Conservation (phyloP, 2,797 vertebrate genomes). For the Circus cinereus region DNA sequence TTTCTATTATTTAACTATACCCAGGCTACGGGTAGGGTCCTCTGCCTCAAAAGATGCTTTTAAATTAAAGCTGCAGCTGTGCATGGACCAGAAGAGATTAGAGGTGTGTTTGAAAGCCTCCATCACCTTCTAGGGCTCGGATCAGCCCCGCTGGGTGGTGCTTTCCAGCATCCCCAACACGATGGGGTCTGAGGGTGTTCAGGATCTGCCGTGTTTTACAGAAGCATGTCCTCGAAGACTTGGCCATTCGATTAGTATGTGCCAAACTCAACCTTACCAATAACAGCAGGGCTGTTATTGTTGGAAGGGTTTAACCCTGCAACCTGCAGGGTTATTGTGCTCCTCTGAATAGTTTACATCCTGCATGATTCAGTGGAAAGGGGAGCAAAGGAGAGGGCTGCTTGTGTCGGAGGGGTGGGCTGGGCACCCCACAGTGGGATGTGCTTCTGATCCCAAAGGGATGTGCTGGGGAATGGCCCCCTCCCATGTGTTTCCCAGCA, state of each 20-base stretch:
- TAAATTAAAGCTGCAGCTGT: neutral
- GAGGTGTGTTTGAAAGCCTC: neutral
- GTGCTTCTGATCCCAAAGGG: neutral
- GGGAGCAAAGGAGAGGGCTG: neutral
- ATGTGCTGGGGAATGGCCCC: neutral
- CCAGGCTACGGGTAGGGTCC: neutral
- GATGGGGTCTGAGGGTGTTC: rapidly evolving
- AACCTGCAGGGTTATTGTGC: neutral
- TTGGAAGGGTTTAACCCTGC: neutral
- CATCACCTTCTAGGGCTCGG: neutral
- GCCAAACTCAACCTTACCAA: neutral
- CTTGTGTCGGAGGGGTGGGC: rapidly evolving
- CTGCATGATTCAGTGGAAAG: neutral
- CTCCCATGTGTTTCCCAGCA: neutral
- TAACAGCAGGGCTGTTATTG: neutral
- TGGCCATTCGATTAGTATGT: neutral
- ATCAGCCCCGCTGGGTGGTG: rapidly evolving
- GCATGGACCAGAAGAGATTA: neutral
- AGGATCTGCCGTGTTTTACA: neutral
- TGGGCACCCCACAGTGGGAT: neutral
- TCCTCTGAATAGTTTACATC: neutral
- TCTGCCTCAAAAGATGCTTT: neutral
- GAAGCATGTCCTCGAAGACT: rapidly evolving
- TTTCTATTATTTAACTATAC: neutral
- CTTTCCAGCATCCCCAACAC: neutral